Conservation (phyloP, 2,888 invertebrate genomes). For the Sturmia bella region DNA sequence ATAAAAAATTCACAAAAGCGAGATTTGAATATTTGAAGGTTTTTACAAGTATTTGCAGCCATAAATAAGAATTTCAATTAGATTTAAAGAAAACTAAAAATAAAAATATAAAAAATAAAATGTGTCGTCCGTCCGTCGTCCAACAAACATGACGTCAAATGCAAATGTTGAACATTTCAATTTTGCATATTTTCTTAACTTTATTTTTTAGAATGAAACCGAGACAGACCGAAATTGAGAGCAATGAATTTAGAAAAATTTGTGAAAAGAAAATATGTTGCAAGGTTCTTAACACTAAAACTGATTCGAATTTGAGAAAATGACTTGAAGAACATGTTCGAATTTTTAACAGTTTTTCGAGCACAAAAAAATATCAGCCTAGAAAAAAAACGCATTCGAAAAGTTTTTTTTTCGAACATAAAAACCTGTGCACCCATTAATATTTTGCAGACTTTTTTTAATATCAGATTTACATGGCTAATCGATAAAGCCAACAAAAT, state of each 20-base stretch:
- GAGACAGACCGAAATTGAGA: constrained; percentile 8
- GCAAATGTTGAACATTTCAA: constrained; percentile 15
- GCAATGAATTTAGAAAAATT: not conserved
- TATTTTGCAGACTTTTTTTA: no score
- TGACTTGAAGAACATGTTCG: no score
- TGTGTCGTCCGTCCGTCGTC: constrained; percentile 31
- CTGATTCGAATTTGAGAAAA: no score
- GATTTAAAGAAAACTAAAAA: constrained; percentile 2
- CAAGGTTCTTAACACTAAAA: not conserved
- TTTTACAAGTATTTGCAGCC: constrained; percentile 27
- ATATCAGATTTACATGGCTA: no score
- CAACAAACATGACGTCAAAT: constrained; percentile 62
- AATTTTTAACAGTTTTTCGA: no score
- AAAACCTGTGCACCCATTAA: no score
- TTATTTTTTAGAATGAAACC: constrained; percentile 8
- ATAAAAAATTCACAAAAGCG: constrained; percentile 17
- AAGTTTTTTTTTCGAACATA: no score
- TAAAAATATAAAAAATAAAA: not conserved
- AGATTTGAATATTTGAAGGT: constrained; percentile 65
- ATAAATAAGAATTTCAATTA: constrained; percentile 58
- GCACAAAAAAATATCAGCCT: no score
- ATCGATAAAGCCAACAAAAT: no score
- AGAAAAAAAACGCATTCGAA: no score
- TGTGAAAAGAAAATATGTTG: not conserved
- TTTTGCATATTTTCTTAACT: constrained; percentile 35